Conservation (phyloP, 2,113 vertebrate species). For the Xiphophorus maculatus region DNA sequence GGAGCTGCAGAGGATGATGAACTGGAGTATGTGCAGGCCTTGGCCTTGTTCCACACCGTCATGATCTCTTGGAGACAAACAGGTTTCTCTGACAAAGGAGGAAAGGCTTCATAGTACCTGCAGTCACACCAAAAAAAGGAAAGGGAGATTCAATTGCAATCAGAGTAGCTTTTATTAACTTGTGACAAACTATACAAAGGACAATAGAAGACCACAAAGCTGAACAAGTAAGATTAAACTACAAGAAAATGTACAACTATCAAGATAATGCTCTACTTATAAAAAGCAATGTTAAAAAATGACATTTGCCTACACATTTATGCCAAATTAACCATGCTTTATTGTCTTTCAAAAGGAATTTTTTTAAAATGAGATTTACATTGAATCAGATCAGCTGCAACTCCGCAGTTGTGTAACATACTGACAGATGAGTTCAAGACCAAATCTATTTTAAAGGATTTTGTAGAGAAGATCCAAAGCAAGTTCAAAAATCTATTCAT, state of each 20-base stretch:
- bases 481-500: background rate
- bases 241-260: background rate
- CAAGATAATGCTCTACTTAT: background rate
- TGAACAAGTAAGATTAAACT: background rate
- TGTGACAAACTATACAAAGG: background rate
- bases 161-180: background rate
- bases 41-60: slow-evolving; percentile 98
- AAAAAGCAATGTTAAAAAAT: background rate
- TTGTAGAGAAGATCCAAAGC: background rate
- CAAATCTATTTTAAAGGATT: background rate
- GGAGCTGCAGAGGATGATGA: slow-evolving; percentile 95
- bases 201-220: background rate
- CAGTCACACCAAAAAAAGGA: slow-evolving; percentile 27
- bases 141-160: background rate
- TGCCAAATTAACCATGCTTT: too few species aligned
- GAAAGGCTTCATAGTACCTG: slow-evolving; percentile 99
- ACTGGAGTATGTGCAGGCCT: slow-evolving; percentile 90
- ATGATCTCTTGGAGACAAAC: slow-evolving; percentile 99
- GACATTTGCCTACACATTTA: too few species aligned
- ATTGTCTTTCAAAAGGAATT: too few species aligned
- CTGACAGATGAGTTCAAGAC: too few species aligned
- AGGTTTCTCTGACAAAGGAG: slow-evolving; percentile 95
- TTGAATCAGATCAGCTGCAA: too few species aligned
- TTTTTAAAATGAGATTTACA: too few species aligned
- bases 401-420: too few species aligned